These are phyloP conservation scores for Calephelis virginiensis DNA, from an alignment of 1,140 invertebrate genomes.

Conservation along the genomic window DNA sequence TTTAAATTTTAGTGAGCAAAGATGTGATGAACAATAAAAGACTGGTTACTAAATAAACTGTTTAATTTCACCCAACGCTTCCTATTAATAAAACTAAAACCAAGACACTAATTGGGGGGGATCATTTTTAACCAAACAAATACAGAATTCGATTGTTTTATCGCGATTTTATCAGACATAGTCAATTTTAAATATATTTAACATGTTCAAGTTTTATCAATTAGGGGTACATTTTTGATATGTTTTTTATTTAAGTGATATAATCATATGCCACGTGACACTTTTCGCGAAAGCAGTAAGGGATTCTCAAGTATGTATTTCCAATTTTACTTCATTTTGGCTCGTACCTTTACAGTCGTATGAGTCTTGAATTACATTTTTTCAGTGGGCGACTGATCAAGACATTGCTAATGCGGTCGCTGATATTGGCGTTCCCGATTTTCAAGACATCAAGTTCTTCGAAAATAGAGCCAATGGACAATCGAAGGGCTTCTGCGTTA, in stretches of 20 bases:
- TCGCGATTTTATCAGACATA: background rate
- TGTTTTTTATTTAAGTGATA: background rate
- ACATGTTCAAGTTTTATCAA: background rate
- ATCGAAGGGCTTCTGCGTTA: slow-evolving; percentile 98
- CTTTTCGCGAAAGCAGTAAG: slow-evolving; percentile 13
- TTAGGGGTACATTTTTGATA: background rate
- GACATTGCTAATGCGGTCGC: slow-evolving; percentile 94
- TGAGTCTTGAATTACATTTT: slow-evolving; percentile 63
- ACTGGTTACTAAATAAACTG: slow-evolving; percentile 64
- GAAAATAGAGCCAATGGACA: slow-evolving; percentile 99
- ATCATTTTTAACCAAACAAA: too few relatives aligned
- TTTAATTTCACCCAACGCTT: slow-evolving; percentile 69
- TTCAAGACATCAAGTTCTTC: slow-evolving; percentile 99
- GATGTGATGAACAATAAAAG: slow-evolving; percentile 69
- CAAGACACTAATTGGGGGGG: too few relatives aligned
- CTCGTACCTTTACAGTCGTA: slow-evolving; percentile 35
- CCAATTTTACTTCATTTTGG: slow-evolving; percentile 36
- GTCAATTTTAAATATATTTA: background rate
- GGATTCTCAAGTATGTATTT: slow-evolving; percentile 46
- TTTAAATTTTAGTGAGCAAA: slow-evolving; percentile 32
- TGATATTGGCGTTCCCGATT: slow-evolving; percentile 93
- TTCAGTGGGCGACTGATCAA: slow-evolving; percentile 98
- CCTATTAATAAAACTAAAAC: slow-evolving; percentile 31
- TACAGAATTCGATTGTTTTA: background rate
- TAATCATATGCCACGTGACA: slow-evolving; percentile 6